Percentiles rank a stretch among this genome's conserved stretches.
These are phyloP conservation scores for Heliconius ethilla DNA, from an alignment of 2,888 invertebrate genomes.

Conservation along the genomic window DNA sequence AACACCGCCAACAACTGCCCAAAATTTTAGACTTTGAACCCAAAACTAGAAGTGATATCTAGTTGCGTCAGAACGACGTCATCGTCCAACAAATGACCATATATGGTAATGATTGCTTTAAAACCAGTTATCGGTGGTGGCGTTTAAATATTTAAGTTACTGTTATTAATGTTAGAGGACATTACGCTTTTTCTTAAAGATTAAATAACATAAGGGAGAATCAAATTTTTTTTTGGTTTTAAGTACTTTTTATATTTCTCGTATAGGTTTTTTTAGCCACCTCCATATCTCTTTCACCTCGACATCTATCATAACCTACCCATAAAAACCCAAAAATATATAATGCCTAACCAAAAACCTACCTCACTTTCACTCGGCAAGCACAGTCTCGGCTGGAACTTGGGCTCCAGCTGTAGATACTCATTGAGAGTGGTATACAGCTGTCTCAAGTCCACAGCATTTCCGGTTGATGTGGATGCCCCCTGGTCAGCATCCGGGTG, in stretches of 20 bases:
- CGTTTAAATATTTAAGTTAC: background rate
- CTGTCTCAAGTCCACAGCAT: conserved; percentile 57
- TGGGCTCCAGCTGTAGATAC: conserved; percentile 85
- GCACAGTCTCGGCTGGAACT: conserved; percentile 86
- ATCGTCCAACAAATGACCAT: background rate
- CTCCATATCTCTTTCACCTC: too few species aligned
- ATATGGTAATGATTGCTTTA: background rate
- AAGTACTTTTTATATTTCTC: background rate
- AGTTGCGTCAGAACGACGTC: background rate
- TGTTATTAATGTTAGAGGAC: background rate
- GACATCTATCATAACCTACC: too few species aligned
- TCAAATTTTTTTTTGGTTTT: background rate
- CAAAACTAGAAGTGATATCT: background rate
- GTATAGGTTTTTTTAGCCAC: too few species aligned
- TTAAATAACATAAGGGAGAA: background rate
- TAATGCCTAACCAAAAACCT: conserved; percentile 45
- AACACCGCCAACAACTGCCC: too few species aligned
- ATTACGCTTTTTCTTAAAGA: background rate
- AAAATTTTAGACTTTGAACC: background rate
- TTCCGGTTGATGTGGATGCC: conserved; percentile 44
- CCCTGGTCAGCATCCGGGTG: conserved; percentile 83
- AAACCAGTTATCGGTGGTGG: background rate
- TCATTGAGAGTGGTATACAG: conserved; percentile 84
- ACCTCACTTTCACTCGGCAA: conserved; percentile 85
- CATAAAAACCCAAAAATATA: too few species aligned